Base-by-base conservation (phyloP, 2,797 vertebrate genomes). In the Thaleichthys pacificus region DNA sequence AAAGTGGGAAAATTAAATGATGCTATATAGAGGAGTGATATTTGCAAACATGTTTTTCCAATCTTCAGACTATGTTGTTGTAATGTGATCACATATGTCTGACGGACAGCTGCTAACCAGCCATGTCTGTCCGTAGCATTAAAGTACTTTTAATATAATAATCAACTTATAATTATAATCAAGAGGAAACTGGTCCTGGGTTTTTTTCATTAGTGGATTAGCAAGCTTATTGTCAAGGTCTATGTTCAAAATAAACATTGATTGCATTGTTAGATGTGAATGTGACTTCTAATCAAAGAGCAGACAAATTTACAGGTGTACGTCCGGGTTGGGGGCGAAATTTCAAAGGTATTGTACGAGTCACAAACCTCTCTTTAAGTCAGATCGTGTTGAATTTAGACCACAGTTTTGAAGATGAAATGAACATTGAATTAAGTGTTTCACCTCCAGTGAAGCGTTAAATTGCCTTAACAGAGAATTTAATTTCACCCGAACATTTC, bases 371-470 rank as follows among this genome's bases (percentile, higher is more conserved):
- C 72, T 75, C 76, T 69, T 61, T 66, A 77, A 83, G 80, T 75
- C 78, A 82, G 77, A 81, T 82, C 82, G 84, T 78, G 70, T 77
- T 74, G 78, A 65, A 80, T 87, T 84, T 87, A 80, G 86, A 84
- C 87, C 58, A 80, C 86, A 81, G 84, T 77, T 9, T 73, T 69
- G 68, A 74, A 80, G 80, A 85, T 80, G 76, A 82, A 87, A 80
- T 76, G 80, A 86, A 82, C 80, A 85, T 87, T 83, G 79, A 87
- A 80, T 82, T 70, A 87, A 81, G 73, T 58, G 42, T 38, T 69
- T 30, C 38, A 69, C 77, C 83, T 85, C 79, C 79, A 80, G 0
- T 60, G 72, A 66, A 88, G 82, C 87, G 82, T 82, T 86, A 89
- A 88, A 90, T 90, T 89, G 84, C 78, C 70, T 86, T 82, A 85